phyloP scores from a whole-genome alignment of 92 coral and sea anemone genomes.

The Phymanthus crucifer region DNA sequence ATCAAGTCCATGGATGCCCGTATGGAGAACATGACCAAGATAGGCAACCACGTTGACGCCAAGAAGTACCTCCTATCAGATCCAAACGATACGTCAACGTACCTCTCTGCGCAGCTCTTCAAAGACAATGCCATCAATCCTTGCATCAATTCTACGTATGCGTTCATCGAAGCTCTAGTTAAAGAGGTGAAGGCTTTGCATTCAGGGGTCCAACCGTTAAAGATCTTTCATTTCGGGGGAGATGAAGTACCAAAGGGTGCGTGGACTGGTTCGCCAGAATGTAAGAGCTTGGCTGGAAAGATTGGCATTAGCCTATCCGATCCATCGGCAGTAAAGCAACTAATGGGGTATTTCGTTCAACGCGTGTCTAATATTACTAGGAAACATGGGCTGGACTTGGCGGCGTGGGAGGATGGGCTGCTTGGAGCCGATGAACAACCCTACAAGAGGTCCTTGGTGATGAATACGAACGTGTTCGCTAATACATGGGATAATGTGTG shows the following conservation, averaged over 20 bases:
- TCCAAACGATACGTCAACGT: slow-evolving; percentile 50
- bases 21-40: slow-evolving; percentile 25
- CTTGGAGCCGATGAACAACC: slow-evolving; percentile 36
- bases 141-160: slow-evolving; percentile 60
- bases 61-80: slow-evolving; percentile 48
- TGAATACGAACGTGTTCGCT: slow-evolving; percentile 43
- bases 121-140: slow-evolving; percentile 69
- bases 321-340: slow-evolving; percentile 33
- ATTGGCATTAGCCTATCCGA: slow-evolving; percentile 20
- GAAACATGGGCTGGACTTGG: slow-evolving; percentile 54
- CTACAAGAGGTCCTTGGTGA: slow-evolving; percentile 32
- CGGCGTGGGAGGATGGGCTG: slow-evolving; percentile 81
- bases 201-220: slow-evolving; percentile 59
- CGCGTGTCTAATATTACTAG: slow-evolving; percentile 57
- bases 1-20: slow-evolving; percentile 66
- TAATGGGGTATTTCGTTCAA: slow-evolving; percentile 61
- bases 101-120: slow-evolving; percentile 56
- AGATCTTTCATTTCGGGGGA: slow-evolving; percentile 80
- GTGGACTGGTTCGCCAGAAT: slow-evolving; percentile 74
- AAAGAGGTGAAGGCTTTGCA: slow-evolving; percentile 52
- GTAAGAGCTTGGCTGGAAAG: slow-evolving; percentile 40
- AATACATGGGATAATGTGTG: slow-evolving; percentile 81
- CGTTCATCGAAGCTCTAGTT: slow-evolving; percentile 48
- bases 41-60: slow-evolving; percentile 23
- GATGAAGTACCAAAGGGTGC: slow-evolving; percentile 90